A percentile compares a stretch with the other conserved stretches of the same genome.
Conservation (phyloP, 2,888 invertebrate genomes). For the Drosophila subquinaria region DNA sequence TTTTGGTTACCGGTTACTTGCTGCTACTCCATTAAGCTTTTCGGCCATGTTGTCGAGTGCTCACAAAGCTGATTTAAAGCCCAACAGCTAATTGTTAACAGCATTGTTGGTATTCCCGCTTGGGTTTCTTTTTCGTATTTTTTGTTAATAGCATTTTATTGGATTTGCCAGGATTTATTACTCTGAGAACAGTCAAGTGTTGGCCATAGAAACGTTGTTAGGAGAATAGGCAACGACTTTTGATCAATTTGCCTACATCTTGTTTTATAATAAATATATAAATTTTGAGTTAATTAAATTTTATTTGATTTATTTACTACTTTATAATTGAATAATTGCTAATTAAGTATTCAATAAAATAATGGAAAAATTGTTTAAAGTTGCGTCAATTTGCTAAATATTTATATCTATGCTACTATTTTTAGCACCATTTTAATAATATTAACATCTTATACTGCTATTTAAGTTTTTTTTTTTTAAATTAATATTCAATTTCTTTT, state of each 20-base stretch:
- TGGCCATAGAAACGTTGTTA: background rate
- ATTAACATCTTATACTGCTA: background rate
- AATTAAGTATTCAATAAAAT: no score
- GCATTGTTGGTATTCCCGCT: constrained; percentile 30
- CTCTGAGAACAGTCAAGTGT: background rate
- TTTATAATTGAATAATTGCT: no score
- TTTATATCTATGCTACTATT: no score
- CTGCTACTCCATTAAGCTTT: constrained; percentile 36
- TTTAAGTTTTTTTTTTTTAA: background rate
- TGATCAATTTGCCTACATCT: no score
- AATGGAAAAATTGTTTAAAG: no score
- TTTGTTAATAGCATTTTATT: constrained; percentile 25
- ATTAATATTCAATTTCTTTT: background rate
- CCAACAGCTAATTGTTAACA: constrained; percentile 16
- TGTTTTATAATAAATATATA: no score
- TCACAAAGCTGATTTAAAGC: constrained; percentile 69
- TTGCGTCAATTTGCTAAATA: no score
- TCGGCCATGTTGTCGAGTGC: constrained; percentile 73
- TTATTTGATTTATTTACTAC: no score
- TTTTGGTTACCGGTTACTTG: constrained; percentile 17
- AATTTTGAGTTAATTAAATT: no score
- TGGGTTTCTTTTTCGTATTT: background rate
- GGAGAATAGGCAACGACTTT: no score
- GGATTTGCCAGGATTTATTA: constrained; percentile 25
- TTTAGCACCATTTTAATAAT: background rate